Percentiles rank a stretch among this genome's conserved stretches.
Conservation (phyloP, 1,140 invertebrate species). For the Proctacanthus coquilletti region DNA sequence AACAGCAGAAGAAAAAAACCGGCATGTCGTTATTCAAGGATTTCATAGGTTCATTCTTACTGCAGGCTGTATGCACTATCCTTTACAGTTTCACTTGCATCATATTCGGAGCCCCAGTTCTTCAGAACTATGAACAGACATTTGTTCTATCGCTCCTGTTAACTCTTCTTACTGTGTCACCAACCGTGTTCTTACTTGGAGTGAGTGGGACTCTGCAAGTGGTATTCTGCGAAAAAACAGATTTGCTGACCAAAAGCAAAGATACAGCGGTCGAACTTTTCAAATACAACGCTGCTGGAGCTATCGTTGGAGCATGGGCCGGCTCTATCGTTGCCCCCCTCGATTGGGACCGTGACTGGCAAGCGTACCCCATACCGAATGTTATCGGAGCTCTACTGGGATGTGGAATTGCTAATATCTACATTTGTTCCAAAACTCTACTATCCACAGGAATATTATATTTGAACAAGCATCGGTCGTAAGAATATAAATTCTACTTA, state of each 20-base stretch:
- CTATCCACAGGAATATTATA: slow-evolving; percentile 23
- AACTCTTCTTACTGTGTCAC: slow-evolving; percentile 23
- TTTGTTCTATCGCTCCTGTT: slow-evolving; percentile 24
- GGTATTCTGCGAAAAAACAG: slow-evolving; percentile 26
- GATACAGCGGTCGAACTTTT: slow-evolving; percentile 25
- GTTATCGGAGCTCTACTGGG: slow-evolving; percentile 43
- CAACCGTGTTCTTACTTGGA: slow-evolving; percentile 23
- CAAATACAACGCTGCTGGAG: slow-evolving; percentile 34
- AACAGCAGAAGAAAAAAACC: slow-evolving; percentile 23
- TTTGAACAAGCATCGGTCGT: slow-evolving; percentile 13
- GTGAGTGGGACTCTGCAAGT: slow-evolving; percentile 23
- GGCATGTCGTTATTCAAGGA: slow-evolving; percentile 19
- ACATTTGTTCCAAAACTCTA: slow-evolving; percentile 22
- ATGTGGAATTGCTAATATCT: slow-evolving; percentile 33
- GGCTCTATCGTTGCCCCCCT: slow-evolving; percentile 64
- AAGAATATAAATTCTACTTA: background rate
- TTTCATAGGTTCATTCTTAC: slow-evolving; percentile 16
- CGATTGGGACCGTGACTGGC: slow-evolving; percentile 76
- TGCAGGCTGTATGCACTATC: slow-evolving; percentile 23
- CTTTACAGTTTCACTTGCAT: slow-evolving; percentile 26
- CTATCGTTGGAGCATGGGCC: slow-evolving; percentile 59
- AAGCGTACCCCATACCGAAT: slow-evolving; percentile 52
- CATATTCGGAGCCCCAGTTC: slow-evolving; percentile 25
- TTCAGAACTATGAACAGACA: slow-evolving; percentile 26
- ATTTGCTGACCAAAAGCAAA: slow-evolving; percentile 24